A percentile compares a stretch with the other conserved stretches of the same genome.
Conservation (phyloP, 92 coral and sea anemone species). For the Parazoanthus atlanticus region DNA sequence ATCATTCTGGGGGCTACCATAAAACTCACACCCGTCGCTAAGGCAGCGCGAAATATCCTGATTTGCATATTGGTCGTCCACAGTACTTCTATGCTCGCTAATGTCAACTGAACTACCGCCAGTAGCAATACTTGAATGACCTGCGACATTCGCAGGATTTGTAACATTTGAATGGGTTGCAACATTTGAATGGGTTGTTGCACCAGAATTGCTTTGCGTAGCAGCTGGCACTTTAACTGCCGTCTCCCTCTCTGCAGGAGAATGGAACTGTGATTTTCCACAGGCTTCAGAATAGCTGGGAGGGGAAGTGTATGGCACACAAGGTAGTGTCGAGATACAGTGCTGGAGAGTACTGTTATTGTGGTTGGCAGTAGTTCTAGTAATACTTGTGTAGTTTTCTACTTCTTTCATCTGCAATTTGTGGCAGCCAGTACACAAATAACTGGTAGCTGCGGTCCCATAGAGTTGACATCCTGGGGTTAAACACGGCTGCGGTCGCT, state of each 20-base stretch:
- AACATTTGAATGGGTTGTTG: constrained; percentile 11
- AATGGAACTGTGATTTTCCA: not conserved
- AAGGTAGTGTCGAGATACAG: constrained; percentile 61
- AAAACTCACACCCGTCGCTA: constrained; percentile 73
- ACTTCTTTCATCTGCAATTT: constrained; percentile 85
- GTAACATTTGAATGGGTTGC: not conserved
- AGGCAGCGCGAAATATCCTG: constrained; percentile 42
- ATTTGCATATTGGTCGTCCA: constrained; percentile 24
- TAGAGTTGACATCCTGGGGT: constrained; percentile 83
- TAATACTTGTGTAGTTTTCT: constrained; percentile 44
- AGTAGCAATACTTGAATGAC: not conserved
- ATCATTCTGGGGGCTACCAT: constrained; percentile 75
- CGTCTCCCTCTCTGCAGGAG: not conserved
- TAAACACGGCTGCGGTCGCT: constrained; percentile 74
- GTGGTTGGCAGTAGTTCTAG: not conserved
- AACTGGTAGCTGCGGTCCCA: constrained; percentile 87
- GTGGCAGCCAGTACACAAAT: constrained; percentile 88
- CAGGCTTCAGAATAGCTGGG: constrained; percentile 56
- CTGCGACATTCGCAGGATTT: constrained; percentile 7
- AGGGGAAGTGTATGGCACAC: constrained; percentile 55
- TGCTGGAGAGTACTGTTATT: constrained; percentile 21
- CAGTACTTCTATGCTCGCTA: not conserved
- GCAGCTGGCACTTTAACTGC: not conserved
- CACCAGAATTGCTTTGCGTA: not conserved
- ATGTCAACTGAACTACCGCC: not conserved